Conservation (phyloP, 2,797 vertebrate genomes). For the Tachyglossus aculeatus region DNA sequence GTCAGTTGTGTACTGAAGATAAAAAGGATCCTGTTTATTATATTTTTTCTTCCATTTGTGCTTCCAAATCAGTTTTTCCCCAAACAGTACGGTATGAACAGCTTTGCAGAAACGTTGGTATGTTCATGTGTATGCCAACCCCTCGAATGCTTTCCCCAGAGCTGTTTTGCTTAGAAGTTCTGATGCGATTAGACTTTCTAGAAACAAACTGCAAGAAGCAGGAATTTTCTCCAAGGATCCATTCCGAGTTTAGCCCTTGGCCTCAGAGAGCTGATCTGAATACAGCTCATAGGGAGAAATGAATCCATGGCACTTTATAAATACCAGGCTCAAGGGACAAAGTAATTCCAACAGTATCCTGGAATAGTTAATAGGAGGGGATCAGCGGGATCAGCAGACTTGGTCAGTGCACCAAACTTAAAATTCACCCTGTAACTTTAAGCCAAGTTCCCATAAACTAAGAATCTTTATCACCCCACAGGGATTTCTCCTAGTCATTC, state of each 20-base stretch:
- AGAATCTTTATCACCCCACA: neutral
- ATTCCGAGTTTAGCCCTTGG: neutral
- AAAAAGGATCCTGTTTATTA: conserved; percentile 5
- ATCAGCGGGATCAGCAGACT: neutral
- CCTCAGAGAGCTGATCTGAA: neutral
- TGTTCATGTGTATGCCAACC: neutral
- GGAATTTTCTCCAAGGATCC: neutral
- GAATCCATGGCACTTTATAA: neutral
- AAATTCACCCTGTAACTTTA: neutral
- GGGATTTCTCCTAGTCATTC: too few relatives aligned
- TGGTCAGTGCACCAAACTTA: neutral
- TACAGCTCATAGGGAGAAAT: neutral
- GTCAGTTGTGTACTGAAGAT: too few relatives aligned
- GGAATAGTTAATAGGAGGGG: neutral
- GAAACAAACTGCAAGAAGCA: conserved; percentile 20
- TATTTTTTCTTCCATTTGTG: neutral
- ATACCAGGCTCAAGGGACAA: neutral
- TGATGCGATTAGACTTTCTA: conserved; percentile 12
- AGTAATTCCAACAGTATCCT: neutral
- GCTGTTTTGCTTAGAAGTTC: neutral
- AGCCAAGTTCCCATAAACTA: neutral
- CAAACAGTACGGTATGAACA: neutral
- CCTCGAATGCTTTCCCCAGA: neutral
- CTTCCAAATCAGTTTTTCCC: neutral
- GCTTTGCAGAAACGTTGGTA: neutral